Conservation (phyloP, 2,888 invertebrate genomes). For the Lutraria lutraria region DNA sequence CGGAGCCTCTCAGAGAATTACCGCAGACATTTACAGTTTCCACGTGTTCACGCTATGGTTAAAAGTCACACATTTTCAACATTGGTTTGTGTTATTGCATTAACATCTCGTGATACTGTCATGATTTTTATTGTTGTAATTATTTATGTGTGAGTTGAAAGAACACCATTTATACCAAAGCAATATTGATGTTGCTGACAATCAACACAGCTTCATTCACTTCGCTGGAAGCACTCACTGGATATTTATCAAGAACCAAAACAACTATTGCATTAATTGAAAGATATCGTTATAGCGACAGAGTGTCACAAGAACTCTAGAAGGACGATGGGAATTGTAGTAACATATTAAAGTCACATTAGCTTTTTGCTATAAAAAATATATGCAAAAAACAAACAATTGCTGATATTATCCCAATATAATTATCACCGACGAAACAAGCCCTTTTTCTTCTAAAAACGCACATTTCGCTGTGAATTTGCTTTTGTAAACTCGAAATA, state of each 20-base stretch:
- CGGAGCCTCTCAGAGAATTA: too few relatives aligned
- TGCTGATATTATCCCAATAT: too few relatives aligned
- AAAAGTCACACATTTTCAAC: background rate
- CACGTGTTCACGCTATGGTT: background rate
- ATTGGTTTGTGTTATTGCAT: background rate
- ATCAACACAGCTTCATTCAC: background rate
- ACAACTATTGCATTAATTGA: background rate
- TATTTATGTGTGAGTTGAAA: background rate
- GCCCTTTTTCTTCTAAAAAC: too few relatives aligned
- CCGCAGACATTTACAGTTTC: background rate
- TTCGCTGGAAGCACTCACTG: background rate
- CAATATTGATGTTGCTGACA: background rate
- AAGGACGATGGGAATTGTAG: too few relatives aligned
- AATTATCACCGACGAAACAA: too few relatives aligned
- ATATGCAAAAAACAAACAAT: too few relatives aligned
- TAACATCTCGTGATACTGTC: background rate
- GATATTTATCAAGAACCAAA: slow-evolving; percentile 5
- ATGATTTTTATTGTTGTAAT: background rate
- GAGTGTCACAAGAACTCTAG: too few relatives aligned
- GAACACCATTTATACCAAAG: background rate
- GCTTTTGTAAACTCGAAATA: too few relatives aligned
- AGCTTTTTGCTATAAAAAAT: too few relatives aligned
- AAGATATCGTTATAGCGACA: background rate
- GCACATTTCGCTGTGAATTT: too few relatives aligned
- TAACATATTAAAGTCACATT: too few relatives aligned